Evolutionary conservation across 2,113 vertebrate genomes (phyloP), one percentile per base, ranked within the genome.

Genomic region (Myiozetetes cayanensis): DNA sequence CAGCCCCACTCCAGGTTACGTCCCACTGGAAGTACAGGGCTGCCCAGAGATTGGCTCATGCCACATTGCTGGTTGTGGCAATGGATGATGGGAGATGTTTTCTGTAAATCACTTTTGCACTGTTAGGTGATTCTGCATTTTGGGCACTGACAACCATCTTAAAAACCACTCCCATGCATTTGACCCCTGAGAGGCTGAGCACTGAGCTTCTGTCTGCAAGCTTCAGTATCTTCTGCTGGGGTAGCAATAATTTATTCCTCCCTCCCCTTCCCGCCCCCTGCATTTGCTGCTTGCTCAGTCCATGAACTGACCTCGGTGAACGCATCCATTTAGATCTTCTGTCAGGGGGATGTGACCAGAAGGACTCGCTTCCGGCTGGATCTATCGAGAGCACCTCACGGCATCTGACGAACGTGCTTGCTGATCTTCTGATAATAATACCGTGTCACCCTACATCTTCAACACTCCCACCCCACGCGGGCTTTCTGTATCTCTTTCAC

Each of bases 191-290:
- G 39, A 91, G 50, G n/a, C 61, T 56, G 85, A 65, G 62, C 4
- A 0, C n/a, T 55, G 35, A 87, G 49, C 33, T 46, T 76, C 68
- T 81, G 8, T 5, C 19, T 21, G 14, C 59, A 78, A 50, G 30
- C 10, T 71, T 66, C 44, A n/a, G 65, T 46, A 75, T 86, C 70
- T 93, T 62, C 90, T 77, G 41, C 47, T 52, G 31, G 9, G 9
- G 17, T 84, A 62, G 37, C 61, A 37, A 20, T 77, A 77, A 72
- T 73, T 58, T 39, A 2, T 41, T 70, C 33, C 44, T 59, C n/a
- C 13, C 62, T 72, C 53, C 43, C 2, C 21, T 65, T n/a, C 20
- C 31, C 1, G 0, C 30, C 44, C 41, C 1, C 0, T 25, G 31
- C 16, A 53, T 62, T 62, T 80, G 37, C 50, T 90, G 22, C 46